Evolutionary conservation across 1,140 invertebrate species (phyloP), one percentile per base, ranked within the genome.

Genomic region (Babylonia areolata): DNA sequence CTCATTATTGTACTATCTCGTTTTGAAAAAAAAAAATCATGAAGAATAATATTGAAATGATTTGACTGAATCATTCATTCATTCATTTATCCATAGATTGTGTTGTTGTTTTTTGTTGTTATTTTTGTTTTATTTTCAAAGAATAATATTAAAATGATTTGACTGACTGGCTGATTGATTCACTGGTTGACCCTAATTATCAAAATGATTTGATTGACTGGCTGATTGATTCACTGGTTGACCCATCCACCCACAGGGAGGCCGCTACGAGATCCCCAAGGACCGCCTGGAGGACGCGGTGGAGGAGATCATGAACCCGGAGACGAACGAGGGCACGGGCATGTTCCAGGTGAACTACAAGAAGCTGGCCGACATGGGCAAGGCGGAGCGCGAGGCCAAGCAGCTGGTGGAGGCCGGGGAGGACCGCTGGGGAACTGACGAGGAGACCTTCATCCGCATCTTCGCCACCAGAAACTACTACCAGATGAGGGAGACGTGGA

Each of bases 391-490:
- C 37, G 91, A 92, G 83, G 93, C 93, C 28, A 75, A 91, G 71
- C 86, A 88, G 42, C 86, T 93, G 35, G 91, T 85, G 40, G 90
- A 94, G 81, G 92, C 95, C 69, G 92, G 95, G 37, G 95, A 95
- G 73, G 92, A 94, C 40, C 92, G 92, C 81, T 94, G 94, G 89
- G 95, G 95, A n/a, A 95, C 95, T 12, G 95, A 95, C 89, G 95
- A 95, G 79, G 92, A 92, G 79, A 91, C 89, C 11, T 94, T 94
- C 71, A 91, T 90, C 86, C 42, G 89, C 5, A 93, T 94, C 51
- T 93, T 94, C 64, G 88, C 92, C 17, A 87, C 84, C 23, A 85
- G 91, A 46, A 88, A 92, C 85, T 92, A 92, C 87, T 93, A 93
- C 83, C 90, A 92, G 79, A 89, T 94, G 35, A 87, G 92, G 85